Evolutionary conservation across 2,888 invertebrate species (phyloP).

Genomic region (Sesamia inferens): DNA sequence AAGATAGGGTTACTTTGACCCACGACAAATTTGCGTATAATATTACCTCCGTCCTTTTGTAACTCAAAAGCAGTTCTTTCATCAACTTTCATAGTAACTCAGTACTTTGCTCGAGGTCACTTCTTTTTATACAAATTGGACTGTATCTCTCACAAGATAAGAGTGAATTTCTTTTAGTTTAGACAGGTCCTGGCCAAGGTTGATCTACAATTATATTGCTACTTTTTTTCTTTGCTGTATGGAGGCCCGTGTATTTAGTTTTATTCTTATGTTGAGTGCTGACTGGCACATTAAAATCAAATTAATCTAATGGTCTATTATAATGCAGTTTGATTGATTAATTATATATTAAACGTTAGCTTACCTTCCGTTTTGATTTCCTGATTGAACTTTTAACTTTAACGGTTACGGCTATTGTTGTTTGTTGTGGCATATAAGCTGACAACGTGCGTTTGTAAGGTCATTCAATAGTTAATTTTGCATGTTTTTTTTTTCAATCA

Average conservation of each 20-base stretch:
- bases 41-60: slow-evolving; percentile 66
- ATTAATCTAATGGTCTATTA: slow-evolving; percentile 34
- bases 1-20: slow-evolving; percentile 50
- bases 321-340: slow-evolving; percentile 45
- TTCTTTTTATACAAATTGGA: slow-evolving; percentile 25
- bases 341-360: slow-evolving; percentile 30
- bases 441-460: background rate
- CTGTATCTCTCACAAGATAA: slow-evolving; percentile 33
- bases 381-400: slow-evolving; percentile 31
- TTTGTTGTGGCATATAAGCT: background rate
- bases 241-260: slow-evolving; percentile 1
- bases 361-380: slow-evolving; percentile 30
- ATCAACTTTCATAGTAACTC: slow-evolving; percentile 70
- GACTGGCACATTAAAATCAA: slow-evolving; percentile 33
- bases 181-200: slow-evolving; percentile 45
- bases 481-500: too few relatives aligned
- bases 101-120: slow-evolving; percentile 61
- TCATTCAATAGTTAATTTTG: background rate
- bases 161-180: slow-evolving; percentile 24
- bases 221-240: slow-evolving; percentile 37
- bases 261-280: slow-evolving; percentile 24
- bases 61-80: slow-evolving; percentile 61
- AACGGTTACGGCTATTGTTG: background rate
- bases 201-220: slow-evolving; percentile 45
- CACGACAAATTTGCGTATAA: slow-evolving; percentile 54